Percentiles rank a stretch among this genome's conserved stretches.
Conservation (phyloP, 2,113 vertebrate genomes). For the Labrus mixtus region DNA sequence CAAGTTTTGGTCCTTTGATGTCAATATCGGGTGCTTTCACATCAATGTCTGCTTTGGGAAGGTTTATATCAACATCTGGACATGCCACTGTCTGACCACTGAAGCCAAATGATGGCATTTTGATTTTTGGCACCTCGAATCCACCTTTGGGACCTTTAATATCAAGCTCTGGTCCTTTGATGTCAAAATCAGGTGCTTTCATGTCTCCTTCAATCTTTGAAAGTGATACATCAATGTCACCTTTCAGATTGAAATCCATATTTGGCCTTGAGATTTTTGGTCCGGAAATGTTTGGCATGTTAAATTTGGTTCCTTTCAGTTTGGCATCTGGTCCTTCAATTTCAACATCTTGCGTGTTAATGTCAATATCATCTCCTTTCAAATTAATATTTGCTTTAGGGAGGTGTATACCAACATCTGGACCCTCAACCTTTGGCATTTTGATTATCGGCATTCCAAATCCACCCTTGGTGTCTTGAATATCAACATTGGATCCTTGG, state of each 20-base stretch:
- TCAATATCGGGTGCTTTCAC: neutral
- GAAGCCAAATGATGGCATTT: constrained; percentile 56
- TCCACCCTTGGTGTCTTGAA: neutral
- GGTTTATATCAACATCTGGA: constrained; percentile 67
- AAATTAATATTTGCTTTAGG: constrained; percentile 23
- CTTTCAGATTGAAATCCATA: no score
- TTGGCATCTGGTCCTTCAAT: constrained; percentile 65
- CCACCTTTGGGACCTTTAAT: neutral
- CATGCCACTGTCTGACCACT: constrained; percentile 51
- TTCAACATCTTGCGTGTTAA: neutral
- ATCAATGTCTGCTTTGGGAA: neutral
- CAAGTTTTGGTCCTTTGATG: constrained; percentile 12
- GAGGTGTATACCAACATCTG: constrained; percentile 10
- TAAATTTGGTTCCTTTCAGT: no score
- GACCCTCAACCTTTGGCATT: constrained; percentile 20
- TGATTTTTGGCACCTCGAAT: constrained; percentile 47
- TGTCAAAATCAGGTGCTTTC: no score
- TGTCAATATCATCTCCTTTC: neutral
- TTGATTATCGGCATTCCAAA: constrained; percentile 24
- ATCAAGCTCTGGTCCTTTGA: no score
- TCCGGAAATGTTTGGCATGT: no score
- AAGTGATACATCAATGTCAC: no score
- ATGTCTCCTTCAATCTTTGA: no score
- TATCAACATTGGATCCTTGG: constrained; percentile 1
- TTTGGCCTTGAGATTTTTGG: no score